Evolutionary conservation across 1,140 invertebrate genomes (phyloP), one percentile per base, ranked within the genome.

Genomic region (Zaprionus vittiger): DNA sequence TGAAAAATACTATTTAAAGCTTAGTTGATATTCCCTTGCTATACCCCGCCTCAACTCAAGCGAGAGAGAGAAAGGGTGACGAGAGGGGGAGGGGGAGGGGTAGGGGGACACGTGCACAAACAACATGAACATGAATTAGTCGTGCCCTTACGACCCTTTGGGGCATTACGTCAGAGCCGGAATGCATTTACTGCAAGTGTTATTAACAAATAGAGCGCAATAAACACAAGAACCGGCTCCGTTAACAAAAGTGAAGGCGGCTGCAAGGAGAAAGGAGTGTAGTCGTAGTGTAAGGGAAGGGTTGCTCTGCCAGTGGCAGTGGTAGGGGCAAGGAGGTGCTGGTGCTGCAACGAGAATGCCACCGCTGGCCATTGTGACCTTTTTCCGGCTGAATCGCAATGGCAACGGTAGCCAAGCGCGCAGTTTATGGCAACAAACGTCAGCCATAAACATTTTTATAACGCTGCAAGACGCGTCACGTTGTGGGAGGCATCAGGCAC

Each of bases 381-480:
- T 81, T 81, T 71, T 81, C 65, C 75, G 70, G 73, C 74, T 69
- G 67, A 81, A 81, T 81, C 74, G 65, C 80, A 81, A 78, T 81
- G 79, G 76, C 75, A 82, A 82, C 80, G 71, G 80, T 83, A 82
- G 80, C 67, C 81, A 83, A 79, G 71, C 79, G 76, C 66, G 63
- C 81, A 83, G 75, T 83, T 83, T 83, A 83, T 83, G 81, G 67
- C 76, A 83, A 77, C 80, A 83, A 83, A 83, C 77, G 81, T 83
- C 80, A 79, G 81, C 81, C 63, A 83, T 83, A 83, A 83, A 83
- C 80, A 83, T 83, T 83, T 83, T 83, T 83, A 83, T 83, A 83
- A 72, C 80, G 68, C 81, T 72, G 76, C 80, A 79, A 79, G 71
- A 62, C 61, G 80, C 52, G 59, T 44, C 24, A 20, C 20, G 41